Base-by-base conservation (phyloP, 2,888 invertebrate species). In the Neoascia interrupta region DNA sequence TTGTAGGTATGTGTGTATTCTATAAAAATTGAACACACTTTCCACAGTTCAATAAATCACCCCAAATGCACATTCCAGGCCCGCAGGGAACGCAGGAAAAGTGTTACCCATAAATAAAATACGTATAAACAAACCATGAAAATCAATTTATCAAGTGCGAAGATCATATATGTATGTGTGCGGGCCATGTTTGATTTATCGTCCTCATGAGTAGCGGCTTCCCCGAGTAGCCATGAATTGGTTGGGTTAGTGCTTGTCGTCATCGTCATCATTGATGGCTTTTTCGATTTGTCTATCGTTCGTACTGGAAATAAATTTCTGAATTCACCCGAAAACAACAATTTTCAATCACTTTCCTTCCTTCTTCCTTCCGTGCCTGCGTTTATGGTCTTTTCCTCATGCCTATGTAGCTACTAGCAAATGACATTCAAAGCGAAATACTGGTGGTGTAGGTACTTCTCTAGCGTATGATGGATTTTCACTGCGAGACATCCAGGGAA, bases 71-170 rank as follows among this genome's bases (percentile, higher is more conserved):
- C n/a, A n/a, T 72, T 64, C 43, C 45, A 34, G 18, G 5, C 51
- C 58, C 49, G 21, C 15, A 49, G 43, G 19, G 47, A 4, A 69
- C 61, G 41, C 53, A 49, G 49, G 16, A 34, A 70, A 63, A 70
- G 31, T 28, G 37, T 39, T 76, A 43, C 37, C 64, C 43, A 72
- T 76, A 70, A 70, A 76, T 76, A 70, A 76, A 70, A 72, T 75
- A 69, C n/a, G n/a, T n/a, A n/a, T 56, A 58, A 51, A 54, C 45
- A 70, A 58, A 64, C 63, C 70, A 70, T 70, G 63, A 39, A 64
- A 76, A 76, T 72, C 75, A 72, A 76, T 76, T 76, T 76, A 76
- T 76, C 75, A 76, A 58, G 45, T 43, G 58, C 39, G 63, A 72
- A 34, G 70, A 56, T 58, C 45, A 45, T 56, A n/a, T n/a, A n/a